Base-by-base conservation (phyloP, 2,888 invertebrate species). In the Apamea anceps region DNA sequence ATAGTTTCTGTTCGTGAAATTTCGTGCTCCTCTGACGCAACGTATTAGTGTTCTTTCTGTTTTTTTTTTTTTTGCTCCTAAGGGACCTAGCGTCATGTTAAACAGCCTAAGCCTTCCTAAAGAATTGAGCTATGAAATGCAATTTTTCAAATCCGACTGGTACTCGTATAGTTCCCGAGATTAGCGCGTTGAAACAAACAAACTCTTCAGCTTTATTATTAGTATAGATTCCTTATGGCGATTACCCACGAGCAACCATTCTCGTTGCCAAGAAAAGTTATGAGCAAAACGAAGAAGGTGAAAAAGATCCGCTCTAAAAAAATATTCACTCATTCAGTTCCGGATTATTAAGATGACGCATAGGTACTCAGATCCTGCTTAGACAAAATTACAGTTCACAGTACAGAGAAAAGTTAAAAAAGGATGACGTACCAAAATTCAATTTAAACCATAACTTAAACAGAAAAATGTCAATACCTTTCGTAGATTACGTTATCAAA, bases 401-500 rank as follows among this genome's bases (percentile, higher is more conserved):
- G 6, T 21, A 54, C 32, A 66, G 3, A 60, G 21, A 51, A 42
- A 25, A 68, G n/a, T 82, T 21, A 28, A 51, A 72, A 60, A 4
- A 32, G 2, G 10, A 54, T 85, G 70, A 82, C 65, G 12, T 65
- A 71, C 54, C 13, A 66, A 85, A 82, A 85, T 80, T 82, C 74
- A 28, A 51, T 15, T 48, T 65, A 80, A 82, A 48, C 6, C 60
- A 13, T 54, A 57, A 63, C 54, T 37, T 68, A 65, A 65, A 80
- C 32, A 67, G 54, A 82, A 84, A 78, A 72, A 72, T 68, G 45
- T 21, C 48, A 85, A 84, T 79, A 83, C 37, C 15, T 68, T 66
- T 62, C 42, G 15, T 25, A 63, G 84, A 86, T 86, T 42, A 72
- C 15, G 37, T n/a, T 86, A 82, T 86, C 72, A 68, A 54, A 54